A percentile compares a stretch with the other conserved stretches of the same genome.
phyloP scores from a whole-genome alignment of 1,140 invertebrate genomes.

The Trichomalopsis sarcophagae region DNA sequence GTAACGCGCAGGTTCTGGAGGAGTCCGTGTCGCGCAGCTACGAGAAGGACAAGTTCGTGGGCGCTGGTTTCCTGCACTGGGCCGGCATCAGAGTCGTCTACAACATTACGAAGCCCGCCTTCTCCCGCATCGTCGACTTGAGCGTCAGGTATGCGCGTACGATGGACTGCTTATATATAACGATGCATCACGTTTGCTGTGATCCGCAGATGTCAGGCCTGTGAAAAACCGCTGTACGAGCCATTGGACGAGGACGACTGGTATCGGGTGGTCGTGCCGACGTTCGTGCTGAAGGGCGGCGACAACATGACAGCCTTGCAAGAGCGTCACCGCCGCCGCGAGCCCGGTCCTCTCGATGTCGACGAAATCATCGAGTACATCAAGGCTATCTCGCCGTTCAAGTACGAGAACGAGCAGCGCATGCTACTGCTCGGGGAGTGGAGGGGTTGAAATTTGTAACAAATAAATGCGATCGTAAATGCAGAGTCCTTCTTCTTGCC shows the following conservation, averaged over 20 bases:
- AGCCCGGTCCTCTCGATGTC: slow-evolving; percentile 56
- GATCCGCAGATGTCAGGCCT: slow-evolving; percentile 79
- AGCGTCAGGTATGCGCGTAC: slow-evolving; percentile 56
- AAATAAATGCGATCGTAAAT: too few relatives aligned
- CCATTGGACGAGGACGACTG: slow-evolving; percentile 72
- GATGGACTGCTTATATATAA: too few relatives aligned
- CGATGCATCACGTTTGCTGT: too few relatives aligned
- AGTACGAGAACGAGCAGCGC: slow-evolving; percentile 57
- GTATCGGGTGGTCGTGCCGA: slow-evolving; percentile 79
- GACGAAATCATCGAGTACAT: slow-evolving; percentile 58
- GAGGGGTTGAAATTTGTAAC: background rate
- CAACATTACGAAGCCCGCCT: slow-evolving; percentile 62
- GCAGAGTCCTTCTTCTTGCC: too few relatives aligned
- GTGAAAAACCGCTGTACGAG: slow-evolving; percentile 79
- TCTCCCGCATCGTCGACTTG: slow-evolving; percentile 52
- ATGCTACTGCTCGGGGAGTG: slow-evolving; percentile 46
- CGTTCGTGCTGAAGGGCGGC: slow-evolving; percentile 81
- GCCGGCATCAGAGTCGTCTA: slow-evolving; percentile 73
- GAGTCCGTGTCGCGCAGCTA: slow-evolving; percentile 53
- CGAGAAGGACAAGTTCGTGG: slow-evolving; percentile 39
- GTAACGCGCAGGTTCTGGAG: slow-evolving; percentile 53
- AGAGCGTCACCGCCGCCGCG: slow-evolving; percentile 57
- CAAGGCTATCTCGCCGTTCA: slow-evolving; percentile 59
- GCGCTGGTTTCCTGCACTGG: slow-evolving; percentile 57
- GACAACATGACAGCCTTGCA: slow-evolving; percentile 75